These are phyloP conservation scores for Drosophila merina DNA, from an alignment of 2,888 invertebrate genomes.

Conservation along the genomic window DNA sequence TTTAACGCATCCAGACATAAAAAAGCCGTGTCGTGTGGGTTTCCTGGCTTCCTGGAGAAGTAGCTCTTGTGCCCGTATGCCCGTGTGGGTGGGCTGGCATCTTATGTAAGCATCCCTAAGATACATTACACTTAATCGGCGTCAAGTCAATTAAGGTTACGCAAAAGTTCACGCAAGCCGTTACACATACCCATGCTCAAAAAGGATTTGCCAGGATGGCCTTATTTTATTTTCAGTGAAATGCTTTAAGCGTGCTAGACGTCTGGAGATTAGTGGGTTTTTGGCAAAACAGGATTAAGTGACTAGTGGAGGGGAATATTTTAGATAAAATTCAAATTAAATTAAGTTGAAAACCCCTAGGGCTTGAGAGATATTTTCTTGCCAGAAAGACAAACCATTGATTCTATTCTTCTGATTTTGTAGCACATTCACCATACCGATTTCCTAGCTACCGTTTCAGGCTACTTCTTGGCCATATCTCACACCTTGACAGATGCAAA, in stretches of 20 bases:
- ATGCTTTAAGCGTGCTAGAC: slow-evolving; percentile 1
- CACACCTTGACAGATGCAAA: slow-evolving; percentile 47
- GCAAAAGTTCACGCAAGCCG: slow-evolving; percentile 61
- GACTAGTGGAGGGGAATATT: no score
- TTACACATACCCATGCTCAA: slow-evolving; percentile 13
- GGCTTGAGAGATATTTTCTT: no score
- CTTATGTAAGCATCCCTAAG: slow-evolving; percentile 35
- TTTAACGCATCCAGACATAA: slow-evolving; percentile 45
- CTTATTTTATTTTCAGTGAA: slow-evolving; percentile 18
- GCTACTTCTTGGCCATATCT: slow-evolving; percentile 33
- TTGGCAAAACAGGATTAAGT: slow-evolving; percentile 4
- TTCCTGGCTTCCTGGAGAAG: not conserved
- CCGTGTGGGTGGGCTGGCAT: slow-evolving; percentile 1
- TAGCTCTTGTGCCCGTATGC: slow-evolving; percentile 19
- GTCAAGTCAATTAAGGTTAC: slow-evolving; percentile 67
- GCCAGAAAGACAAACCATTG: no score
- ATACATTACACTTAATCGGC: slow-evolving; percentile 70
- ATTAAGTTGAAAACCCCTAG: not conserved
- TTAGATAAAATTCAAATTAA: not conserved
- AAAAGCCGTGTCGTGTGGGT: slow-evolving; percentile 27
- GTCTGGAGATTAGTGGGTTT: slow-evolving; percentile 6
- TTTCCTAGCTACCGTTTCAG: slow-evolving; percentile 19
- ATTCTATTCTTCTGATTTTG: not conserved
- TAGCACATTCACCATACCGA: slow-evolving; percentile 9
- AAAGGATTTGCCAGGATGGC: slow-evolving; percentile 6